Base-by-base conservation (phyloP, 2,888 invertebrate genomes). In the Helobdella robusta region DNA sequence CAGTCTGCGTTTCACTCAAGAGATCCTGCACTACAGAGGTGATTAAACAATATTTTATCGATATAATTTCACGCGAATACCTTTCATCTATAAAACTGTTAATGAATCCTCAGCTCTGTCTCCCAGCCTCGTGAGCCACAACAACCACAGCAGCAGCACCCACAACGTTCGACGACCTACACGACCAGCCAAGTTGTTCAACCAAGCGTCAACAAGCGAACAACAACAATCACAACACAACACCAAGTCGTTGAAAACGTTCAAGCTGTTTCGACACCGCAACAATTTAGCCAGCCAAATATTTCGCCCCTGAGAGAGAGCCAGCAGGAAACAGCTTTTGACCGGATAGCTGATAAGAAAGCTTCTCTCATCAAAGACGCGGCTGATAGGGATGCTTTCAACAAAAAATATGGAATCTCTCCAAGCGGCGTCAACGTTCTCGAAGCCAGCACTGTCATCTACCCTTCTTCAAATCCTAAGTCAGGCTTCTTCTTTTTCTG, bases 171-270 rank as follows among this genome's bases (percentile, higher is more conserved):
- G n/a, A 32, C 56, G 28, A 56, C 56, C 15, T 56, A 56, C 56
- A 56, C 56, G 11, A 56, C 11, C 18, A 56, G 56, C 32, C 56
- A 56, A 28, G 56, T 56, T n/a, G 32, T 56, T 32, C 56, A 56
- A n/a, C 56, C 56, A n/a, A 25, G 30, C n/a, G 56, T 32, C 56
- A 56, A 56, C 56, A 56, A n/a, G n/a, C n/a, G n/a, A n/a, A n/a
- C 56, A 28, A 56, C 56, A n/a, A 56, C 30, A 8, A 23, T 56
- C 32, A 32, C 30, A n/a, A n/a, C 32, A 5, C 30, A 11, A n/a
- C 28, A 20, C 23, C 6, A n/a, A 20, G n/a, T 32, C 3, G 25
- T 32, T 25, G 56, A 56, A 56, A 32, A 56, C n/a, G 32, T 4
- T 8, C 32, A 28, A 18, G 28, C 56, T 5, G 8, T 56, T 56